Evolutionary conservation across 2,888 invertebrate species (phyloP).

Genomic region (Proisotoma minuta): DNA sequence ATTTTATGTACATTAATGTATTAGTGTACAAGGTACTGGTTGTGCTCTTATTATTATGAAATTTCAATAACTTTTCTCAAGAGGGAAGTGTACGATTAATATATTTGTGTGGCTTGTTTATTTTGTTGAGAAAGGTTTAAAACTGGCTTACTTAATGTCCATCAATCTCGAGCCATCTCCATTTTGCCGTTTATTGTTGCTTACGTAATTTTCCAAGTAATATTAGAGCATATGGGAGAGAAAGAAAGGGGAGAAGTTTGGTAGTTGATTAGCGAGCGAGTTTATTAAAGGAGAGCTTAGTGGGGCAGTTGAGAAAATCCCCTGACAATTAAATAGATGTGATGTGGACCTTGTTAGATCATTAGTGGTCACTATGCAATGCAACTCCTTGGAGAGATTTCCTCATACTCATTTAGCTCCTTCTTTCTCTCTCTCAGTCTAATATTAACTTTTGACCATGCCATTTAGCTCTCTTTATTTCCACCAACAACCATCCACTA

Average conservation of each 20-base stretch:
- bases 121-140: too few species aligned
- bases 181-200: too few species aligned
- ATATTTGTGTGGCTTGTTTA: too few species aligned
- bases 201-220: background rate
- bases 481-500: background rate
- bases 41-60: too few species aligned
- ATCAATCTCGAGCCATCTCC: too few species aligned
- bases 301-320: constrained; percentile 30
- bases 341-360: constrained; percentile 46
- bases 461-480: background rate
- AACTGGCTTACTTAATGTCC: too few species aligned
- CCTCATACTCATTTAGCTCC: constrained; percentile 35
- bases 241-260: constrained; percentile 15
- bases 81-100: too few species aligned
- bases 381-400: constrained; percentile 39
- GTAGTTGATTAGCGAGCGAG: constrained; percentile 10
- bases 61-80: too few species aligned
- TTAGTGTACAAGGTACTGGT: too few species aligned
- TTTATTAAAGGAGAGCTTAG: constrained; percentile 6
- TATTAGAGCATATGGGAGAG: background rate
- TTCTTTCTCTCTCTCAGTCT: background rate
- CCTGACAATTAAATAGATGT: constrained; percentile 40
- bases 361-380: constrained; percentile 47
- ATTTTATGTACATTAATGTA: too few species aligned
- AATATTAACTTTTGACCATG: background rate